Percentiles rank a stretch among this genome's conserved stretches.
Evolutionary conservation across 2,888 invertebrate species (phyloP).

Genomic region (Marronus borbonicus): DNA sequence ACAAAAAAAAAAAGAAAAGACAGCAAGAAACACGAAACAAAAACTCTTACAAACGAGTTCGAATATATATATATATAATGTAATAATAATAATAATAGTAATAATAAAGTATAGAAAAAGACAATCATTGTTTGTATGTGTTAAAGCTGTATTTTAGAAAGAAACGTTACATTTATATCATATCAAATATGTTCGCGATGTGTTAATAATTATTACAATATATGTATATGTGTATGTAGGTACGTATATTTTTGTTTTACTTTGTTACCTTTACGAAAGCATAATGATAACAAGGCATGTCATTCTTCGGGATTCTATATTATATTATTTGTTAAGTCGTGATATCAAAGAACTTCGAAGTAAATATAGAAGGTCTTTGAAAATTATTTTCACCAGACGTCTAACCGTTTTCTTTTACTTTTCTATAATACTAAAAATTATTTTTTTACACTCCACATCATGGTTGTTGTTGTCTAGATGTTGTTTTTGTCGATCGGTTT

Average conservation of each 20-base stretch:
- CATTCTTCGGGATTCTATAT: neutral
- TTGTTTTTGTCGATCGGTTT: constrained; percentile 19
- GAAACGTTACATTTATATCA: constrained; percentile 10
- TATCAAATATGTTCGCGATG: constrained; percentile 15
- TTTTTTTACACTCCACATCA: constrained; percentile 44
- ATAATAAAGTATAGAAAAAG: constrained; percentile 50
- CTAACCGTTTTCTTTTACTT: neutral
- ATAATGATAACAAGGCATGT: constrained; percentile 15
- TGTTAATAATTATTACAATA: constrained; percentile 20
- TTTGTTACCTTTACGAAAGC: constrained; percentile 10
- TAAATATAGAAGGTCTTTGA: constrained; percentile 3
- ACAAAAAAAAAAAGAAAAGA: constrained; percentile 32
- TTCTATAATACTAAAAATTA: constrained; percentile 18
- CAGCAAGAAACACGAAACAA: constrained; percentile 40
- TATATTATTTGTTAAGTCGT: neutral
- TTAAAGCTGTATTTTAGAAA: neutral
- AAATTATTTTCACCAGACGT: constrained; percentile 40
- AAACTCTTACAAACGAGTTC: constrained; percentile 47
- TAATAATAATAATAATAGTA: constrained; percentile 10
- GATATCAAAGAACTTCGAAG: constrained; percentile 13
- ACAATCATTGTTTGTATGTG: constrained; percentile 10
- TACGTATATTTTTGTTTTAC: neutral
- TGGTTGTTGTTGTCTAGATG: constrained; percentile 37
- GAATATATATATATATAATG: constrained; percentile 19
- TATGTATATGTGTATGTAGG: neutral